phyloP scores from a whole-genome alignment of 2,113 vertebrate genomes.

The Pluvianellus socialis region DNA sequence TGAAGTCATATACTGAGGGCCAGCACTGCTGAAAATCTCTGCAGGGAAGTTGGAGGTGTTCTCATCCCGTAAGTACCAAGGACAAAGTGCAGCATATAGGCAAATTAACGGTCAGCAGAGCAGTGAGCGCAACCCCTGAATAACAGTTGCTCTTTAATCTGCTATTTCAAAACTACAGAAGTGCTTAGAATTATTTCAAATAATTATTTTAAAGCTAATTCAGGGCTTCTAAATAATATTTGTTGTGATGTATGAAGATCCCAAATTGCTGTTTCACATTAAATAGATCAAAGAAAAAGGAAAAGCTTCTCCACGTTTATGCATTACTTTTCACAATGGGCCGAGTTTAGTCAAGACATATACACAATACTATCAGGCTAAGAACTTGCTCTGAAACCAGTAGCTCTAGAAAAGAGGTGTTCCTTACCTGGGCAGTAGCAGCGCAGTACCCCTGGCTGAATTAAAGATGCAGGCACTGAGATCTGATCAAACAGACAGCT shows the following conservation, averaged over 20 bases:
- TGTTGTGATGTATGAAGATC: background rate
- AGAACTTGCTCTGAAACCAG: background rate
- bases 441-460: conserved; percentile 96
- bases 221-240: background rate
- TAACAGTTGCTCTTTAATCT: background rate
- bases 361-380: background rate
- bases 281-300: background rate
- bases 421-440: conserved; percentile 96
- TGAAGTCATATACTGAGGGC: background rate
- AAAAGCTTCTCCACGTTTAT: background rate
- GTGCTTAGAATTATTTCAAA: background rate
- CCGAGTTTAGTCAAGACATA: background rate
- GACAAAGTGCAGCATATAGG: background rate
- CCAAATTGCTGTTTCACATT: background rate
- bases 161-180: background rate
- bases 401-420: background rate
- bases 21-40: background rate
- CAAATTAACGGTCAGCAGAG: background rate
- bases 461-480: conserved; percentile 95
- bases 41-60: background rate
- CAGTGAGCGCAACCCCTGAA: background rate
- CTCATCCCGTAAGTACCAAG: background rate
- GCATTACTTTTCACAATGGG: background rate
- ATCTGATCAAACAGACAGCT: conserved; percentile 99
- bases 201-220: background rate